A percentile compares a stretch with the other conserved stretches of the same genome.
These are phyloP conservation scores for Morbakka virulenta DNA, from an alignment of 30 jellyfish, hydroid and myxozoan species.

Conservation along the genomic window DNA sequence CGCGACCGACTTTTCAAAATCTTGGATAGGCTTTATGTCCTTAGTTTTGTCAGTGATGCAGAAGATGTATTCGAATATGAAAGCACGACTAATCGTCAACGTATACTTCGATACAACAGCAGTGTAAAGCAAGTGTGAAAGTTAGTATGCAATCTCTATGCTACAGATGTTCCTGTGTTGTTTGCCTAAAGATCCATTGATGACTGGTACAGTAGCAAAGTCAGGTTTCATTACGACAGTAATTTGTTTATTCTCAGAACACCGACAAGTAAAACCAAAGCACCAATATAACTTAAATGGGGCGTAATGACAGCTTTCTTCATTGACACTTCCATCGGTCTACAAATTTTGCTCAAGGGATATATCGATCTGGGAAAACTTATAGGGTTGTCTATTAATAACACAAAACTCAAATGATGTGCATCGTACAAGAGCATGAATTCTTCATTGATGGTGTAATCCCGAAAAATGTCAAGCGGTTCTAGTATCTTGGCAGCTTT, in stretches of 20 bases:
- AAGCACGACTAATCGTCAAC: conserved; percentile 49
- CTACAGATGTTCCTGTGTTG: conserved; percentile 47
- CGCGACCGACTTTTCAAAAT: conserved; percentile 28
- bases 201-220: conserved; percentile 19
- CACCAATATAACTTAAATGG: background rate
- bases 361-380: conserved; percentile 18
- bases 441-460: no score
- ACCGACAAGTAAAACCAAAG: conserved; percentile 39
- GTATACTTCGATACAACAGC: conserved; percentile 23
- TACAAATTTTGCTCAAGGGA: background rate
- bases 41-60: conserved; percentile 26
- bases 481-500: no score
- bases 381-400: conserved; percentile 20
- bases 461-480: no score
- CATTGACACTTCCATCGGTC: no score
- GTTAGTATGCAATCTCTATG: conserved; percentile 47
- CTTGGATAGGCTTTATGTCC: conserved; percentile 52
- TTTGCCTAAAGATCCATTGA: conserved; percentile 34
- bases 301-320: conserved; percentile 4
- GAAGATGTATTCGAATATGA: conserved; percentile 9
- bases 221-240: conserved; percentile 56
- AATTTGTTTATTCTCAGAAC: conserved; percentile 51
- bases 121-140: conserved; percentile 43
- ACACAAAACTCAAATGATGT: conserved; percentile 29
- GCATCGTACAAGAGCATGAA: no score